Conservation (phyloP, 1,140 invertebrate species). For the Drosophila pandora region DNA sequence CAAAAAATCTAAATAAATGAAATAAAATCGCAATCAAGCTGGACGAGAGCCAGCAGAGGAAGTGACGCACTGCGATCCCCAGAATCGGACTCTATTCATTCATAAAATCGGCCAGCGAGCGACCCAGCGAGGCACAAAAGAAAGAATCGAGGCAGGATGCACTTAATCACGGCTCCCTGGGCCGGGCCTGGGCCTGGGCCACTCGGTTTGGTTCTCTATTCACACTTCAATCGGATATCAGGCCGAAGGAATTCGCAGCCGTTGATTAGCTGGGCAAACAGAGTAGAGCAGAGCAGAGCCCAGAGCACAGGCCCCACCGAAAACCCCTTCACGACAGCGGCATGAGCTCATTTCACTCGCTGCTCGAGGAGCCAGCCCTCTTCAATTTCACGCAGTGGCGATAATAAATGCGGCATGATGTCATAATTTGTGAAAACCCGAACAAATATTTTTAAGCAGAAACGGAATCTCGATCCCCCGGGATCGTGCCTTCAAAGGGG, state of each 20-base stretch:
- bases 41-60: conserved; percentile 9
- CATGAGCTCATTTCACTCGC: conserved; percentile 26
- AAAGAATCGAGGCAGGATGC: conserved; percentile 29
- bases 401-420: conserved; percentile 75
- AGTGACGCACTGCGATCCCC: conserved; percentile 31
- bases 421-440: conserved; percentile 65
- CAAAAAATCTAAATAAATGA: conserved; percentile 41
- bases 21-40: conserved; percentile 33
- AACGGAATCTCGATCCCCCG: neutral
- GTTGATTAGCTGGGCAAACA: conserved; percentile 26
- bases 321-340: conserved; percentile 26
- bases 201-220: conserved; percentile 9
- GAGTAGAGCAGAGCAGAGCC: too few species aligned
- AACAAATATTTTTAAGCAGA: neutral
- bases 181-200: neutral
- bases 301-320: neutral
- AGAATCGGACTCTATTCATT: neutral
- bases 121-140: neutral
- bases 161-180: conserved; percentile 35
- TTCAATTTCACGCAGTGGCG: conserved; percentile 67
- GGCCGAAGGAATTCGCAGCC: conserved; percentile 35
- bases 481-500: neutral
- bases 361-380: conserved; percentile 45
- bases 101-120: neutral
- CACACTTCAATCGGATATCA: conserved; percentile 20